Evolutionary conservation across 2,113 vertebrate genomes (phyloP).

Genomic region (Nannobrachium achirus): DNA sequence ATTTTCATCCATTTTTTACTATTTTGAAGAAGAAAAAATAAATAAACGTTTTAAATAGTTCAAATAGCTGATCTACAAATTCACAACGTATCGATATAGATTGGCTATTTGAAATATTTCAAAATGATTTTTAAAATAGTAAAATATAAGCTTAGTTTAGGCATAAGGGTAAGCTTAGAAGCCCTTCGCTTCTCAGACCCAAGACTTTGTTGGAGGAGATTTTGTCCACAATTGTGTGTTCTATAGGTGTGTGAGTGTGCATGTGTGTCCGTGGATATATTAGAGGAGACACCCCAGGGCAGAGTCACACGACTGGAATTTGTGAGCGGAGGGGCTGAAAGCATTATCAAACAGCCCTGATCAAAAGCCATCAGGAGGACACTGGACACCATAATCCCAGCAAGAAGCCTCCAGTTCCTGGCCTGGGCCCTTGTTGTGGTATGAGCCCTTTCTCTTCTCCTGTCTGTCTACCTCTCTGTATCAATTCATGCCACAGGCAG

Average conservation of each 20-base stretch:
- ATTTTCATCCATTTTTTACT: no score
- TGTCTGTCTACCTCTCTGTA: constrained; percentile 14
- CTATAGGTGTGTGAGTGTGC: constrained; percentile 6
- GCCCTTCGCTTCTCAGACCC: no score
- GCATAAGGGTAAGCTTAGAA: no score
- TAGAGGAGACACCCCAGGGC: constrained; percentile 50
- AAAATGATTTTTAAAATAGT: no score
- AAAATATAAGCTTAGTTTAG: no score
- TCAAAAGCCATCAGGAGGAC: constrained; percentile 56
- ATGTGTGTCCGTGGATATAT: constrained; percentile 33
- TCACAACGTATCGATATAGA: no score
- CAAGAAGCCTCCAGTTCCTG: constrained; percentile 27
- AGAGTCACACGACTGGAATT: constrained; percentile 65
- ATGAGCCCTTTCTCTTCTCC: constrained; percentile 13
- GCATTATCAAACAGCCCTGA: constrained; percentile 33
- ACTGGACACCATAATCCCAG: constrained; percentile 55
- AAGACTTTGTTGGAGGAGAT: no score
- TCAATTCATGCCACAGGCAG: constrained; percentile 13
- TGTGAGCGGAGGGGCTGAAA: constrained; percentile 35
- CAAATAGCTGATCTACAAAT: no score
- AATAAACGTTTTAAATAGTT: no score
- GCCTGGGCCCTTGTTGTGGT: constrained; percentile 37
- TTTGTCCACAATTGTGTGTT: no score
- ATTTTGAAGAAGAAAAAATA: no score
- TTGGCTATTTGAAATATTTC: no score